Conservation (phyloP, 2,113 vertebrate genomes). For the rat (Rattus norvegicus) region GRCr8 NC_086021.1:140233501-140234000, state of each 20-base stretch:
- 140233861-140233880: no score
- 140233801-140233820: not conserved
- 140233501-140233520: not conserved
- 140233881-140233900: not conserved
- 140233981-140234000: not conserved
- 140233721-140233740: not conserved
- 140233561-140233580: not conserved
- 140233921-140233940: not conserved
- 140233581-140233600: not conserved
- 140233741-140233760: not conserved
- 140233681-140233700: not conserved
- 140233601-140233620: not conserved
- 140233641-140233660: not conserved
- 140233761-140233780: not conserved
- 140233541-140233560: not conserved
- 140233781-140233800: not conserved
- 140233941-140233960: not conserved
- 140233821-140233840: not conserved
- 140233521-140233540: not conserved
- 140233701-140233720: not conserved
- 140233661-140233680: not conserved
- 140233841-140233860: not conserved
- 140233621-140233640: not conserved
- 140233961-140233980: not conserved
- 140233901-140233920: not conserved